phyloP scores from a whole-genome alignment of 2,888 invertebrate genomes.

The Melieria crassipennis region DNA sequence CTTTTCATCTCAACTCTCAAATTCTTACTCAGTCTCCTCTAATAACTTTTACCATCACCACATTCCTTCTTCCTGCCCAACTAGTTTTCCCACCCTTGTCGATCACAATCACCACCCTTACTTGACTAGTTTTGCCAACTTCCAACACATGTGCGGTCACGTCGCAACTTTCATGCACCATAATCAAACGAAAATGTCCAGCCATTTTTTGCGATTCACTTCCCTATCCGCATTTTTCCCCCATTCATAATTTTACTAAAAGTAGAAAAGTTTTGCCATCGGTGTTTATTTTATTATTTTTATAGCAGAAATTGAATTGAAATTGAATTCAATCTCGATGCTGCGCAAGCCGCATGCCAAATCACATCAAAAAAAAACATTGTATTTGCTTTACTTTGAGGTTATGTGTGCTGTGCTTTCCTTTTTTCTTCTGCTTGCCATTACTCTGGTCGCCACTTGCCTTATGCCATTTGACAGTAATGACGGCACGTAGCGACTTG shows the following conservation, averaged over 20 bases:
- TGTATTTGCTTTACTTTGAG: not conserved
- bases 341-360: not conserved
- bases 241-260: not conserved
- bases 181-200: slow-evolving; percentile 27
- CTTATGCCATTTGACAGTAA: not conserved
- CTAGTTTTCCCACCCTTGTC: too few relatives aligned
- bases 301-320: slow-evolving; percentile 16
- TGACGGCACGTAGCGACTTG: slow-evolving; percentile 3
- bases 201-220: slow-evolving; percentile 4
- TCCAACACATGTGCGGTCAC: slow-evolving; percentile 2
- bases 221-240: not conserved
- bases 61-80: too few relatives aligned
- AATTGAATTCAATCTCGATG: slow-evolving; percentile 8
- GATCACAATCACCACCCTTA: too few relatives aligned
- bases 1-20: too few relatives aligned
- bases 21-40: too few relatives aligned
- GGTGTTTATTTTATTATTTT: slow-evolving; percentile 4
- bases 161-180: slow-evolving; percentile 16
- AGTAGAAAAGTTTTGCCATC: not conserved
- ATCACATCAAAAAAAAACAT: not conserved
- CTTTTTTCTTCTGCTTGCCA: not conserved
- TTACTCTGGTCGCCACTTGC: not conserved
- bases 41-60: too few relatives aligned
- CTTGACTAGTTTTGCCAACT: too few relatives aligned
- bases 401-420: not conserved